Base-by-base conservation (phyloP, 2,888 invertebrate species). In the Brenthis daphne region DNA sequence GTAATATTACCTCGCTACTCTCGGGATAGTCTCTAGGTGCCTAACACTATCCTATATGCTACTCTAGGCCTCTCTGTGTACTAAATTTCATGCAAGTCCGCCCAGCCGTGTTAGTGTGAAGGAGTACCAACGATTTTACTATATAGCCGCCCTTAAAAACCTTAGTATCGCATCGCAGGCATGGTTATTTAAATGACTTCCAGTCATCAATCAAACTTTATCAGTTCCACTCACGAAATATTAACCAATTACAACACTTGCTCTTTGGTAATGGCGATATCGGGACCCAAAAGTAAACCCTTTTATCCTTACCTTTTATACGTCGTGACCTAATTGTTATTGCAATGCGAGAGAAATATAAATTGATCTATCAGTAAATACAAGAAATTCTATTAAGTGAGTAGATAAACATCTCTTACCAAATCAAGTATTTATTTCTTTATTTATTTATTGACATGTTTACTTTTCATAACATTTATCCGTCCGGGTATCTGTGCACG, bases 171-270 rank as follows among this genome's bases (percentile, higher is more conserved):
- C 29, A 50, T 50, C 6, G 13, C 29, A 50, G n/a, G 48, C 29
- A n/a, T 29, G 50, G 50, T 48, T 60, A 29, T 54, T 33, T 43
- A 37, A 16, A 33, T 54, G 54, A 53, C 65, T 37, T 37, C 24
- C 64, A 43, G 64, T 65, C 89, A 90, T 90, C 88, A 89, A 90
- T 90, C 90, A 89, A 83, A 79, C 84, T 86, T 86, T 89, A 90
- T 89, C 90, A 86, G 86, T 84, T 81, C 83, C 80, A 83, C 78
- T 84, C 83, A 80, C 82, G 76, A 87, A 87, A 86, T 88, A 87
- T 88, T 83, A 85, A 83, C 83, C 87, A 90, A 89, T 90, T 89
- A 88, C 81, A 84, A 83, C 80, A 80, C 79, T 78, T 76, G 77
- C 79, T 79, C 81, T 77, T 79, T 73, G 75, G 75, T 80, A 82